Conservation (phyloP, 2,888 invertebrate species). For the Steinernema hermaphroditum region DNA sequence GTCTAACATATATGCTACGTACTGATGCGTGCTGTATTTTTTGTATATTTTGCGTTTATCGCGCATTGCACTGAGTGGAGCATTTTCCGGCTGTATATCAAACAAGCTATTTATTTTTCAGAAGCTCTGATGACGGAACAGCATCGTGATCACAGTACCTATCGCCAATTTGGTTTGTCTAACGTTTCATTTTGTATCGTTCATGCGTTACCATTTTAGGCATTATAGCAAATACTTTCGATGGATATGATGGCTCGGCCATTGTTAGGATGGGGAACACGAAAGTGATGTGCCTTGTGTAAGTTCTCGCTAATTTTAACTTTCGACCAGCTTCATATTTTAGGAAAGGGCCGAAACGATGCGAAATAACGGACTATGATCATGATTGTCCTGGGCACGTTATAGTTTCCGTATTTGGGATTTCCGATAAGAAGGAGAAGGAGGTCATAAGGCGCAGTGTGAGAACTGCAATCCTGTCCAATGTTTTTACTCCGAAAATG, state of each 20-base stretch:
- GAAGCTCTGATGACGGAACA: too few relatives aligned
- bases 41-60: too few relatives aligned
- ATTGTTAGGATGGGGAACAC: conserved; percentile 1
- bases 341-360: conserved; percentile 4
- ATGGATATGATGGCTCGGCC: not conserved
- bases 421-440: not conserved
- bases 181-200: not conserved
- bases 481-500: not conserved
- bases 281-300: not conserved
- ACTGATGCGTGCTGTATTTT: too few relatives aligned
- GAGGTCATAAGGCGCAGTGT: not conserved
- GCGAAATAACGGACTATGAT: not conserved
- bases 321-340: not conserved
- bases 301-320: not conserved
- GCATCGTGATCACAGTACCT: not conserved
- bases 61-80: too few relatives aligned
- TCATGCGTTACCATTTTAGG: not conserved
- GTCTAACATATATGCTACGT: too few relatives aligned
- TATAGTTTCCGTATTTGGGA: not conserved
- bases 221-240: not conserved
- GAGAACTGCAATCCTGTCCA: not conserved
- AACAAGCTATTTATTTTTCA: too few relatives aligned
- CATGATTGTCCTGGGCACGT: conserved; percentile 18
- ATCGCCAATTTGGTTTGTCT: not conserved
- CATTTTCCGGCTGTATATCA: too few relatives aligned